Evolutionary conservation across 1,140 invertebrate species (phyloP), one percentile per base, ranked within the genome.

Genomic region (Sycophaga agraensis): DNA sequence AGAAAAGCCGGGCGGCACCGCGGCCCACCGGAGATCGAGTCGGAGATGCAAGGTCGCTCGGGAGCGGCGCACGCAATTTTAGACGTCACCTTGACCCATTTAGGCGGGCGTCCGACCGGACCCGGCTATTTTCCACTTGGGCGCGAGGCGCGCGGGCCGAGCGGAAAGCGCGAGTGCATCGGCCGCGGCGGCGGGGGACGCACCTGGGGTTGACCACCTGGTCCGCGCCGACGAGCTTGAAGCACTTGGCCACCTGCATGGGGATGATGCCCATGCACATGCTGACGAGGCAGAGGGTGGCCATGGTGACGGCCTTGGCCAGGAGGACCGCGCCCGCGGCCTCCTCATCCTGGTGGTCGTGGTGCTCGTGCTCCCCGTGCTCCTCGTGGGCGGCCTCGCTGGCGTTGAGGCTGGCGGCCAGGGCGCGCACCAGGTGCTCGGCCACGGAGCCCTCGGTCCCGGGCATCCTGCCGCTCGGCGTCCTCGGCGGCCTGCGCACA

Each of bases 231-330:
- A 75, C 86, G 86, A 89, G 11, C 51, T 85, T 82, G 58, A 86
- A 86, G 68, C 82, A 86, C n/a, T 81, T 80, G 1, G 88, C 85
- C 16, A 92, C 70, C 49, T 86, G 73, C 63, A 90, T 83, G 0
- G 91, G 90, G 8, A 90, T 66, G 24, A 86, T 80, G 4, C 90
- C 90, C 56, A 90, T 84, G 2, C 85, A 68, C 64, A 89, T 84
- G 12, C 90, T 90, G 37, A 89, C 84, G 1, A 75, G 69, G 63
- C 89, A 89, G 2, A 92, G 78, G 22, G 86, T 82, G 4, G 84
- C 74, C 88, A 91, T 91, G 3, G 89, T 88, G 4, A 89, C 84
- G 9, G 83, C 83, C 78, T 91, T 91, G 0, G 89, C 89, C 1
- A 77, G 67, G 12, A 84, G 66, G 11, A 88, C 80, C 12, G 73